Evolutionary conservation across 2,113 vertebrate species (phyloP), one percentile per base, ranked within the genome.

Genomic region (Passer domesticus): DNA sequence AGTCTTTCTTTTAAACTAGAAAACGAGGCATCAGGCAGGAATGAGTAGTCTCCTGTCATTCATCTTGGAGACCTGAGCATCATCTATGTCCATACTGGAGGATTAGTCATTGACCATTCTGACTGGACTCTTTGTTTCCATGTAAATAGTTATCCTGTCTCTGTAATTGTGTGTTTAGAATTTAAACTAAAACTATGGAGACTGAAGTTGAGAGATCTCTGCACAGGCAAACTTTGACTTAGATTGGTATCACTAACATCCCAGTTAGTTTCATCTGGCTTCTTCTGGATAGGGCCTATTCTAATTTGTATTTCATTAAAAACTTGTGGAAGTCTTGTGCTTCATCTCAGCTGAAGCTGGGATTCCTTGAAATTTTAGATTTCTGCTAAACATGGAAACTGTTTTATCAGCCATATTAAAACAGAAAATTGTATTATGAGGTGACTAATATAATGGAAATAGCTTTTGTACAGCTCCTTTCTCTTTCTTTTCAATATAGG

Each of bases 401-500:
- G 1, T 64, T 86, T 90, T 55, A 35, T 77, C 28, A 44, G 35
- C 21, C 3, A 0, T 58, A 35, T 10, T 35, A 37, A 25, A 43
- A 27, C 43, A 83, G 43, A 50, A 56, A 83, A 56, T 56, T 37
- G 1, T 22, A 10, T 83, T 74, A 19, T 9, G 23, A 43, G 10
- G 15, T 60, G 16, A 63, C 46, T 46, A 50, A 44, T 64, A 22
- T 22, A 18, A n/a, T 14, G 22, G 17, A 35, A 77, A 33, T 55
- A 67, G 39, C 12, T 75, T 83, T 64, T 83, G 31, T 64, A 60
- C 44, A 76, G 33, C 25, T 91, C 20, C 78, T 92, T 68, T 90
- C 59, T 83, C 35, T 97, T 90, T 70, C 21, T 83, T 79, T 93
- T 43, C 56, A 43, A 76, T 27, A 16, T 85, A 99, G 99, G 90